phyloP scores from a whole-genome alignment of 2,113 vertebrate genomes.

The Zootoca vivipara region DNA sequence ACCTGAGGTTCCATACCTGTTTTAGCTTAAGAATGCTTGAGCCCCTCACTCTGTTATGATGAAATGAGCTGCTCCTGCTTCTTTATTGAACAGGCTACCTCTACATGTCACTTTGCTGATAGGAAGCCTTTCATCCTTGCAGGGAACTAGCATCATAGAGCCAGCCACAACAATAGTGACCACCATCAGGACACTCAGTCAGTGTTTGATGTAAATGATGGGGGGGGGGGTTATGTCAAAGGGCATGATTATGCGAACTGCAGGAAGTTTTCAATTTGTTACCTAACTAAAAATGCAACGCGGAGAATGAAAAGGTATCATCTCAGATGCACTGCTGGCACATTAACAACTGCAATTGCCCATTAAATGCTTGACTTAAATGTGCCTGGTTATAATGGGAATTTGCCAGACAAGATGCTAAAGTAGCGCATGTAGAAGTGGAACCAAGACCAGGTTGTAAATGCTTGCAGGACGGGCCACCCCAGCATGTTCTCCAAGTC shows the following conservation, averaged over 20 bases:
- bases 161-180: not conserved
- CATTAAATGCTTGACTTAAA: not conserved
- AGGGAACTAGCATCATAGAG: no score
- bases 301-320: not conserved
- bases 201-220: not conserved
- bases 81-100: no score
- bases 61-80: not conserved
- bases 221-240: no score
- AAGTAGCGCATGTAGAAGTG: not conserved
- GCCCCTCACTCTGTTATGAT: not conserved
- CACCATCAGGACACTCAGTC: no score
- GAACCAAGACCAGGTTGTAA: no score
- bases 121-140: not conserved
- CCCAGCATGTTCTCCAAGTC: fast-evolving
- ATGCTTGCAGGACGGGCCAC: not conserved
- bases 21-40: not conserved
- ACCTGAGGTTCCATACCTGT: not conserved
- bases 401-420: not conserved
- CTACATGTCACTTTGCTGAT: not conserved
- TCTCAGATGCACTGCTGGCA: not conserved
- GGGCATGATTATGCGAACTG: not conserved
- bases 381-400: not conserved
- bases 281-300: not conserved
- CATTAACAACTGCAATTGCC: not conserved
- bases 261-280: not conserved